Evolutionary conservation across 2,888 invertebrate genomes (phyloP).

Genomic region (Andrena praecox): DNA sequence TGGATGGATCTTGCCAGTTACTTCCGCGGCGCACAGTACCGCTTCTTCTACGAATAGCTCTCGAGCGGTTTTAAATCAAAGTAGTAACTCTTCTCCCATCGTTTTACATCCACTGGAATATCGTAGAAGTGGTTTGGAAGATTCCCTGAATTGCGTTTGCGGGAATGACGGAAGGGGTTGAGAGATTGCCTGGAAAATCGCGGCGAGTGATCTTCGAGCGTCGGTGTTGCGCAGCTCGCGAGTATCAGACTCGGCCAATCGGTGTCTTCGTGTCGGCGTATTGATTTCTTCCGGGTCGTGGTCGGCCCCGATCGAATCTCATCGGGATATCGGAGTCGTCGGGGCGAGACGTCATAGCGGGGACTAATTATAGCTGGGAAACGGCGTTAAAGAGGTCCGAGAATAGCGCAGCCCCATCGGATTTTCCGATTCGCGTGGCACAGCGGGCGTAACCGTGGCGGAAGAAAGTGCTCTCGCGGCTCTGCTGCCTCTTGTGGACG

Average conservation of each 20-base stretch:
- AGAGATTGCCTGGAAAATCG: neutral
- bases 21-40: too few relatives aligned
- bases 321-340: slow-evolving; percentile 59
- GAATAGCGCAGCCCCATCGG: slow-evolving; percentile 60
- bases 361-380: slow-evolving; percentile 69
- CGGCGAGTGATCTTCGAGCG: slow-evolving; percentile 6
- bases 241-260: slow-evolving; percentile 61
- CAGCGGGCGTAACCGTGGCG: slow-evolving; percentile 33
- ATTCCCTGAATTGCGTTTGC: neutral
- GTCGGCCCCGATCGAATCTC: slow-evolving; percentile 69
- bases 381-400: slow-evolving; percentile 61
- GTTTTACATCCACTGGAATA: neutral
- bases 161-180: neutral
- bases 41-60: too few relatives aligned
- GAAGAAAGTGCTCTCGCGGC: slow-evolving; percentile 18
- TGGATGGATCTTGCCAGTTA: neutral
- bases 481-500: neutral
- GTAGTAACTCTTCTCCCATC: neutral
- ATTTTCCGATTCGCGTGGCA: slow-evolving; percentile 61
- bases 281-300: slow-evolving; percentile 71
- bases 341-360: slow-evolving; percentile 63
- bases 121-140: too few relatives aligned
- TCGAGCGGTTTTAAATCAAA: too few relatives aligned
- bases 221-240: slow-evolving; percentile 53
- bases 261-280: slow-evolving; percentile 67